Conservation (phyloP, 92 coral and sea anemone species). For the Phenganax marumi region DNA sequence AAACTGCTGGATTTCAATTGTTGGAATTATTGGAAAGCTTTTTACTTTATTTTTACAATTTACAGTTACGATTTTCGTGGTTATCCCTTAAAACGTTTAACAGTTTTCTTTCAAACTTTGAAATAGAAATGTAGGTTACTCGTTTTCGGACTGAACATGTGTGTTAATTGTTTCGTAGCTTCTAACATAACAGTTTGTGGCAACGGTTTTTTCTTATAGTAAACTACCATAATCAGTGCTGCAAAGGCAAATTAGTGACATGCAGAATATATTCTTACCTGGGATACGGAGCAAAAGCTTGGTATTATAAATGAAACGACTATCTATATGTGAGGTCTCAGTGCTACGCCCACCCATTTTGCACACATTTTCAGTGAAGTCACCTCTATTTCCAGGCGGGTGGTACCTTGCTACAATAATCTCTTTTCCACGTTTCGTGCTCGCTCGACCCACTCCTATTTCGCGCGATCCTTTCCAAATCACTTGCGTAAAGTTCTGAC, state of each 20-base stretch:
- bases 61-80: too few species aligned
- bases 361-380: slow-evolving; percentile 65
- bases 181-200: too few species aligned
- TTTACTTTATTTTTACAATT: too few species aligned
- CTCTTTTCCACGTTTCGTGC: slow-evolving; percentile 78
- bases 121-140: too few species aligned
- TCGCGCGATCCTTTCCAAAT: slow-evolving; percentile 90
- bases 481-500: slow-evolving; percentile 94
- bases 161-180: too few species aligned
- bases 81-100: too few species aligned
- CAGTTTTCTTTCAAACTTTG: too few species aligned
- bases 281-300: slow-evolving; percentile 40
- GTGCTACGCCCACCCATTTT: slow-evolving; percentile 38
- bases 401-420: slow-evolving; percentile 87
- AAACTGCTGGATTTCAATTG: too few species aligned
- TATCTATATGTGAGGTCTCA: slow-evolving; percentile 11
- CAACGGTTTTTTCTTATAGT: too few species aligned
- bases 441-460: slow-evolving; percentile 84
- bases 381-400: slow-evolving; percentile 71
- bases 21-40: too few species aligned
- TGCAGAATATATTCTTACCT: slow-evolving; percentile 50
- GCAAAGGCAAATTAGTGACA: not conserved
- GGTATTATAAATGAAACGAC: not conserved
- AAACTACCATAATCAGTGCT: too few species aligned
- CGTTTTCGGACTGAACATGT: too few species aligned